Evolutionary conservation across 2,888 invertebrate species (phyloP).

Genomic region (Nezara viridula): DNA sequence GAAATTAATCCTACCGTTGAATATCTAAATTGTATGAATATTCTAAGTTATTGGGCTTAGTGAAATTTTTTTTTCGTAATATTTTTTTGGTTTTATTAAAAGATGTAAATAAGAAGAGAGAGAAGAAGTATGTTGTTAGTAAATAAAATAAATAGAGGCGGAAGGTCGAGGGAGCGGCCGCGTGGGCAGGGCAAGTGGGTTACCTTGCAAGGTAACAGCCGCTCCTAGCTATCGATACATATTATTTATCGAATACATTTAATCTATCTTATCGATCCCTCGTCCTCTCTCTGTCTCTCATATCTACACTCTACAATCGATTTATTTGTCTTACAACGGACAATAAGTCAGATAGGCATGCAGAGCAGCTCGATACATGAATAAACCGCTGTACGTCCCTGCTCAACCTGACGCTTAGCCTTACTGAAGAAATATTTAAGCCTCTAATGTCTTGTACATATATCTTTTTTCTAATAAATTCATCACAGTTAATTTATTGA

Average conservation of each 20-base stretch:
- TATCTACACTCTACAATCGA: neutral
- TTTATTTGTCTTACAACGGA: conserved; percentile 15
- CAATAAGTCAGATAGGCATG: conserved; percentile 36
- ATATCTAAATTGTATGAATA: too few relatives aligned
- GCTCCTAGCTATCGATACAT: conserved; percentile 14
- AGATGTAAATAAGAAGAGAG: neutral
- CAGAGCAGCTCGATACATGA: conserved; percentile 26
- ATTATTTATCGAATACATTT: neutral
- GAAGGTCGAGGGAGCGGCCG: neutral
- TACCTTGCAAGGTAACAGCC: conserved; percentile 43
- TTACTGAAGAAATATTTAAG: neutral
- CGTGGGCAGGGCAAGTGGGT: conserved; percentile 40
- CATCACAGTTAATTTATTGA: neutral
- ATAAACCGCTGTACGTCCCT: neutral
- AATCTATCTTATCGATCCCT: neutral
- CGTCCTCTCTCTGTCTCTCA: neutral
- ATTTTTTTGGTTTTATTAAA: neutral
- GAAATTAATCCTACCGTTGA: too few relatives aligned
- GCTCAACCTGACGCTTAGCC: neutral
- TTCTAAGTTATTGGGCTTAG: neutral
- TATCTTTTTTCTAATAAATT: neutral
- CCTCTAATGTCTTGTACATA: neutral
- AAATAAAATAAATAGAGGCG: neutral
- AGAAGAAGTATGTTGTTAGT: conserved; percentile 11
- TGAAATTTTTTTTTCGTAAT: neutral